Conservation (phyloP, 1,140 invertebrate species). For the Bombus terrestris region DNA sequence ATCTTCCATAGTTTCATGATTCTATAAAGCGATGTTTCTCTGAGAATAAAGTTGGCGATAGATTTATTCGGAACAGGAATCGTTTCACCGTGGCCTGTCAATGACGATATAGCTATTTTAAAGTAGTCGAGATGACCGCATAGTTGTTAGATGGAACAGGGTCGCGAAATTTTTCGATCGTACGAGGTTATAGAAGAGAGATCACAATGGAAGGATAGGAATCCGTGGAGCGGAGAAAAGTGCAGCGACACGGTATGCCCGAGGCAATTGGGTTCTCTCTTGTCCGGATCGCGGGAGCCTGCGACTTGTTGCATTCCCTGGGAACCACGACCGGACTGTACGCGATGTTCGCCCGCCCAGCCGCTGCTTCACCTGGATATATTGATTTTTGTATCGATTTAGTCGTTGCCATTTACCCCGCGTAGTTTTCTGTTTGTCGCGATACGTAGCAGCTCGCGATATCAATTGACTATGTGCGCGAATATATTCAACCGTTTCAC, state of each 20-base stretch:
- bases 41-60: not conserved
- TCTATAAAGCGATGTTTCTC: not conserved
- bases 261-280: slow-evolving; percentile 38
- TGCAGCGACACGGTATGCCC: slow-evolving; percentile 21
- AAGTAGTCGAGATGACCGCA: not conserved
- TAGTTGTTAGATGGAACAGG: not conserved
- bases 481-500: not conserved
- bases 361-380: slow-evolving; percentile 21
- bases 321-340: slow-evolving; percentile 25
- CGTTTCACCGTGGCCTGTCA: not conserved
- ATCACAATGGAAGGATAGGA: too few relatives aligned
- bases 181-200: not conserved
- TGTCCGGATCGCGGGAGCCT: slow-evolving; percentile 27
- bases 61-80: not conserved
- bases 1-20: not conserved
- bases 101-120: not conserved
- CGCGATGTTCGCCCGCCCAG: not conserved
- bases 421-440: not conserved
- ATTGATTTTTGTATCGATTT: slow-evolving; percentile 45
- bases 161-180: not conserved
- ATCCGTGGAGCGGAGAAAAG: slow-evolving; percentile 6
- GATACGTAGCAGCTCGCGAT: not conserved
- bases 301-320: slow-evolving; percentile 65
- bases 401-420: not conserved
- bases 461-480: not conserved